Evolutionary conservation across 1,140 invertebrate genomes (phyloP), one percentile per base, ranked within the genome.

Genomic region (Drosophila teissieri): DNA sequence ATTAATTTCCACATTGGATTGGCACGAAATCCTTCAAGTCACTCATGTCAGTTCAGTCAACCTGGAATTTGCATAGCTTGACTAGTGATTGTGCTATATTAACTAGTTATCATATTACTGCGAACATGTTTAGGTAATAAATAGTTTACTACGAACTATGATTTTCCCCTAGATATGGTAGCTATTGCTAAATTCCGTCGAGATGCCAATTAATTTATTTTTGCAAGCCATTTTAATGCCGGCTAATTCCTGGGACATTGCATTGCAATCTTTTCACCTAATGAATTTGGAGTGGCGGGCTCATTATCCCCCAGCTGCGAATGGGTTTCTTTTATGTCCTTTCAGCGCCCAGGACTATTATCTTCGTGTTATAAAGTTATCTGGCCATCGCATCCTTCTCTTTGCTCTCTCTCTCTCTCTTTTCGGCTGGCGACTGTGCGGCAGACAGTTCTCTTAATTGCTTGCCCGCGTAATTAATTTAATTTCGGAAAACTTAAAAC

Each of bases 391-490:
- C 46, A 75, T 75, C 61, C 36, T 48, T 39, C 48, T 74, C 60
- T 49, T 44, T 31, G 31, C 27, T 31, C 69, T 19, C 19, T 40
- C 36, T 51, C 34, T 31, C 69, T 74, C 52, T 36, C 76, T 79
- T 39, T 79, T 58, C 8, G 42, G 17, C 22, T 22, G 15, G 49
- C 10, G 60, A 8, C 69, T 42, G 52, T 79, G 77, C 56, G 34
- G 55, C 54, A 74, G 80, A 82, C 80, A 82, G 80, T 83, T 82
- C 77, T 63, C 80, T 81, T 83, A 82, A 82, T 82, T 82, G 80
- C 80, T 78, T 78, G 80, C 69, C 57, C 80, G 80, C 80, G 80
- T 82, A 82, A 82, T 82, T 82, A 82, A 82, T 82, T 82, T 82
- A 82, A 82, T 82, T 82, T 74, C 42, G 61, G 17, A 82, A 70